A percentile compares a stretch with the other conserved stretches of the same genome.
phyloP scores from a whole-genome alignment of 1,140 invertebrate genomes.

The Charaxes varanes region DNA sequence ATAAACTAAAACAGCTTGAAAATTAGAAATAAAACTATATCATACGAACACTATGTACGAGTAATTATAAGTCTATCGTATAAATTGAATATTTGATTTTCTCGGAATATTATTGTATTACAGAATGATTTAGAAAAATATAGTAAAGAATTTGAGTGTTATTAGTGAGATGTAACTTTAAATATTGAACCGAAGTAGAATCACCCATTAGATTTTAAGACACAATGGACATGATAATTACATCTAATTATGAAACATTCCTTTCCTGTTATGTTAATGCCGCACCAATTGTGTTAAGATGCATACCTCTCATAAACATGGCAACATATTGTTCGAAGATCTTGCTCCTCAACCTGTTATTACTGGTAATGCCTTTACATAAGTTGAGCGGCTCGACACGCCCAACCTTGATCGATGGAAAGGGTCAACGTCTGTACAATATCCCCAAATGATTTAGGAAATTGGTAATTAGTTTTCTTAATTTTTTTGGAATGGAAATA shows the following conservation, averaged over 20 bases:
- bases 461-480: constrained; percentile 22
- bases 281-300: constrained; percentile 13
- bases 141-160: too few species aligned
- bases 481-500: too few species aligned
- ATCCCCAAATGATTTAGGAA: constrained; percentile 28
- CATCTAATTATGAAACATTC: not conserved
- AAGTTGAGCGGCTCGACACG: constrained; percentile 29
- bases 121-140: too few species aligned
- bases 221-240: not conserved
- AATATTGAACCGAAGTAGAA: too few species aligned
- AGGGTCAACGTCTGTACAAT: constrained; percentile 35
- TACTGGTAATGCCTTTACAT: constrained; percentile 45
- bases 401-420: constrained; percentile 42
- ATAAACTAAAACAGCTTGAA: too few species aligned
- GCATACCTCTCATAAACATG: constrained; percentile 24
- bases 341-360: constrained; percentile 45
- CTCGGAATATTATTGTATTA: too few species aligned
- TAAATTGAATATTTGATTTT: too few species aligned
- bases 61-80: too few species aligned
- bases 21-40: too few species aligned
- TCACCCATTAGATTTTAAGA: too few species aligned
- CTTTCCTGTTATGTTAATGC: constrained; percentile 13
- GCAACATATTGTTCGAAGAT: constrained; percentile 38
- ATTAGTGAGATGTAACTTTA: too few species aligned
- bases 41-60: too few species aligned